Percentiles rank a stretch among this genome's conserved stretches.
These are phyloP conservation scores for Ephialtes manifestator DNA, from an alignment of 2,888 invertebrate genomes.

Conservation along the genomic window DNA sequence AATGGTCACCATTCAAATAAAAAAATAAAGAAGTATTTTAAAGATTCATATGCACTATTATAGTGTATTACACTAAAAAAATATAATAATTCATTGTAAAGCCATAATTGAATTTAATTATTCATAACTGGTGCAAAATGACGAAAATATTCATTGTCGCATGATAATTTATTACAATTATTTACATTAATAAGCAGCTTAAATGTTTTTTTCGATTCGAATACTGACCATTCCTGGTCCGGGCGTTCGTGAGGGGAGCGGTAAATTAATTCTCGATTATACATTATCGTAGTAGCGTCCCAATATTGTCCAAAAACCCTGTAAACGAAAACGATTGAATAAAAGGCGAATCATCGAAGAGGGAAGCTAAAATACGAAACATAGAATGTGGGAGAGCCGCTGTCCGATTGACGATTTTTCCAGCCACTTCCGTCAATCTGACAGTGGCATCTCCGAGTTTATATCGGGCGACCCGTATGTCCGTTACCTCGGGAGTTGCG, in stretches of 20 bases:
- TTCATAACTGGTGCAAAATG: too few species aligned
- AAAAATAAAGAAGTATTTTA: too few species aligned
- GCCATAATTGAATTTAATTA: too few species aligned
- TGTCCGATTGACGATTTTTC: slow-evolving; percentile 90
- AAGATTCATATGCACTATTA: too few species aligned
- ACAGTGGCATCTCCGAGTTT: slow-evolving; percentile 74
- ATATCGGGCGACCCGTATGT: background rate
- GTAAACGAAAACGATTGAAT: slow-evolving; percentile 4
- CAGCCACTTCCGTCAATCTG: slow-evolving; percentile 92
- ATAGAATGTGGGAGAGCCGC: slow-evolving; percentile 84
- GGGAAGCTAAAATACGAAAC: background rate
- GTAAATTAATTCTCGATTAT: background rate
- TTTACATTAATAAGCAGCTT: too few species aligned
- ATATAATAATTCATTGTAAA: too few species aligned
- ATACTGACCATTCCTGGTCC: background rate
- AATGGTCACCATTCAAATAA: too few species aligned
- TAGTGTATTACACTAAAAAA: too few species aligned
- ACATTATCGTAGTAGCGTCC: background rate
- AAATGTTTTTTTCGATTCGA: too few species aligned
- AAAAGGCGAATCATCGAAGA: slow-evolving; percentile 39
- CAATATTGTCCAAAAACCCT: background rate
- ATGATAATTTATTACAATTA: too few species aligned
- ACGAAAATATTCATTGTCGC: too few species aligned
- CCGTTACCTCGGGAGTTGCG: background rate
- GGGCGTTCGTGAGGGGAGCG: background rate